Evolutionary conservation across 2,113 vertebrate genomes (phyloP).

Genomic region (Anarrhichthys ocellatus): DNA sequence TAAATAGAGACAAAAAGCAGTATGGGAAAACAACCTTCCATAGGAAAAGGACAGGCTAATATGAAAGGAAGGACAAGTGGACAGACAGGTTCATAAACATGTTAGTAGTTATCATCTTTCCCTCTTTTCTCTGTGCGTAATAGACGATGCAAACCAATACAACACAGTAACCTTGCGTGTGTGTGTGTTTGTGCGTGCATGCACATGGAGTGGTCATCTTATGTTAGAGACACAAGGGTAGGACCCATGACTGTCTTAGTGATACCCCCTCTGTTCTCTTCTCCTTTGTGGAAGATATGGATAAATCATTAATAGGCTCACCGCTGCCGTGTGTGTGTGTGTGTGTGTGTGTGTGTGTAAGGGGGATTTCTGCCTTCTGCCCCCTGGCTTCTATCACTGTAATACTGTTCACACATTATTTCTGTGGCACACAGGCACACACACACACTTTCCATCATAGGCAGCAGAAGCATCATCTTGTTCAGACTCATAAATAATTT

Average conservation of each 20-base stretch:
- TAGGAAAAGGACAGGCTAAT: neutral
- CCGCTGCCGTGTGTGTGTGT: constrained; percentile 16
- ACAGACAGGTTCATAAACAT: neutral
- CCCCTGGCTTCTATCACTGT: constrained; percentile 74
- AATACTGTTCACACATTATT: constrained; percentile 68
- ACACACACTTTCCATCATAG: constrained; percentile 68
- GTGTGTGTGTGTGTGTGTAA: constrained; percentile 33
- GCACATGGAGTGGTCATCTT: constrained; percentile 52
- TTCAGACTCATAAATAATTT: constrained; percentile 83
- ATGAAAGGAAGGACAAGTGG: neutral
- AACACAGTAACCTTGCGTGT: neutral
- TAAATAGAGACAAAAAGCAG: neutral
- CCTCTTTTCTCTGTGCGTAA: neutral
- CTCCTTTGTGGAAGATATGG: constrained; percentile 70
- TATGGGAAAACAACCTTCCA: neutral
- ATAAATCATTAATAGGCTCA: constrained; percentile 76
- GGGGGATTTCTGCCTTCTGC: constrained; percentile 67
- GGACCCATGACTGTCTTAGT: constrained; percentile 58
- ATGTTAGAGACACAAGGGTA: constrained; percentile 58
- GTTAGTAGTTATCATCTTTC: neutral
- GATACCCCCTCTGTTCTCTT: constrained; percentile 62
- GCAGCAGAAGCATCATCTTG: constrained; percentile 77
- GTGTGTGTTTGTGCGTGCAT: neutral
- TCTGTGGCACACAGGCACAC: constrained; percentile 29
- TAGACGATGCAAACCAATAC: neutral